Conservation (phyloP, 2,888 invertebrate genomes). For the Thecophora atra region DNA sequence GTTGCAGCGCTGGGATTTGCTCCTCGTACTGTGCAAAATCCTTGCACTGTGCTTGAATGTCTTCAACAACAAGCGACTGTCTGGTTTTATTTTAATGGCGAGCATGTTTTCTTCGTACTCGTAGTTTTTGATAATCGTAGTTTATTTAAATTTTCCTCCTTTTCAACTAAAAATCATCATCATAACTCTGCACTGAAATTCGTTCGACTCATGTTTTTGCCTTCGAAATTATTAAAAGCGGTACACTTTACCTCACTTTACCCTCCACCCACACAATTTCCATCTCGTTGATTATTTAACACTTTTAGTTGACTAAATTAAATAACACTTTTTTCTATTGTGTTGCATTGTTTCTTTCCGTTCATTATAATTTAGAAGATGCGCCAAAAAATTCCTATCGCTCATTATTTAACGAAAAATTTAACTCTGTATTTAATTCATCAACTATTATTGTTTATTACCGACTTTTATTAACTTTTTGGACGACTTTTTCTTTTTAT, state of each 20-base stretch:
- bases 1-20: not conserved
- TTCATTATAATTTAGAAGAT: too few species aligned
- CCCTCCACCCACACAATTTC: too few species aligned
- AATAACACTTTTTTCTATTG: too few species aligned
- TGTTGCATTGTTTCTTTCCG: too few species aligned
- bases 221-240: conserved; percentile 33
- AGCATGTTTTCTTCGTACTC: conserved; percentile 57
- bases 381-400: too few species aligned
- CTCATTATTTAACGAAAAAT: conserved; percentile 1
- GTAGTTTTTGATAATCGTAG: conserved; percentile 1
- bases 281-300: too few species aligned
- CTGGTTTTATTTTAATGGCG: conserved; percentile 66
- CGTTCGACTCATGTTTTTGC: conserved; percentile 31
- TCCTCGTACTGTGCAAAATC: conserved; percentile 1
- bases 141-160: conserved; percentile 26
- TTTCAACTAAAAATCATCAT: conserved; percentile 18
- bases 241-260: too few species aligned
- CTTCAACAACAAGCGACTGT: conserved; percentile 51
- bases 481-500: conserved; percentile 47
- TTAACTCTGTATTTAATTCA: conserved; percentile 24
- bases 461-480: conserved; percentile 47
- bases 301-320: too few species aligned
- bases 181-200: conserved; percentile 30
- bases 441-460: conserved; percentile 44
- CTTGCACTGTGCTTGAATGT: conserved; percentile 30